Percentiles rank a stretch among this genome's conserved stretches.
Evolutionary conservation across 2,797 vertebrate genomes (phyloP).

Genomic region (Cacajao melanocephalus): DNA sequence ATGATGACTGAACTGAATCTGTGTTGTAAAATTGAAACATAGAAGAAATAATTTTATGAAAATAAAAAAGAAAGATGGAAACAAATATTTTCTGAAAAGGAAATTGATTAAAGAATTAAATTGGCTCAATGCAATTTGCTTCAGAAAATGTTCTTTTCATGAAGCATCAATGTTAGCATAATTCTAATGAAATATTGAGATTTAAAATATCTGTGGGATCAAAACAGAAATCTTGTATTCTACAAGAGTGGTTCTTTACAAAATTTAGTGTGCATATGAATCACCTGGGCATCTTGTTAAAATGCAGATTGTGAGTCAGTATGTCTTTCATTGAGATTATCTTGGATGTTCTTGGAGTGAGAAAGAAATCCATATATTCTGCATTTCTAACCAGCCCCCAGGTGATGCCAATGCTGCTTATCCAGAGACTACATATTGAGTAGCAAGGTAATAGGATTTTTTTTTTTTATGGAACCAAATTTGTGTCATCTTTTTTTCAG

Average conservation of each 20-base stretch:
- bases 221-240: not conserved
- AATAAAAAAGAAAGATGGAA: not conserved
- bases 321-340: not conserved
- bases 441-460: not conserved
- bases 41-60: constrained; percentile 30
- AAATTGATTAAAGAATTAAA: constrained; percentile 55
- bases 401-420: too few relatives aligned
- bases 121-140: not conserved
- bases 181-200: constrained; percentile 37
- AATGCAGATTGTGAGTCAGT: not conserved
- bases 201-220: not conserved
- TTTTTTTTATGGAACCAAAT: not conserved
- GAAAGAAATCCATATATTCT: not conserved
- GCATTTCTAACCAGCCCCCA: not conserved
- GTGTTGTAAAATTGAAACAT: constrained; percentile 36
- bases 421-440: not conserved
- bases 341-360: not conserved
- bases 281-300: not conserved
- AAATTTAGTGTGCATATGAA: not conserved
- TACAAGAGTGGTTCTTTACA: not conserved
- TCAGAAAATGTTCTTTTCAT: constrained; percentile 35
- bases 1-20: not conserved
- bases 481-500: not conserved
- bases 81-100: constrained; percentile 18
- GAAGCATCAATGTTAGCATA: constrained; percentile 11